Evolutionary conservation across 2,888 invertebrate genomes (phyloP).

Genomic region (Mythimna lalbum): DNA sequence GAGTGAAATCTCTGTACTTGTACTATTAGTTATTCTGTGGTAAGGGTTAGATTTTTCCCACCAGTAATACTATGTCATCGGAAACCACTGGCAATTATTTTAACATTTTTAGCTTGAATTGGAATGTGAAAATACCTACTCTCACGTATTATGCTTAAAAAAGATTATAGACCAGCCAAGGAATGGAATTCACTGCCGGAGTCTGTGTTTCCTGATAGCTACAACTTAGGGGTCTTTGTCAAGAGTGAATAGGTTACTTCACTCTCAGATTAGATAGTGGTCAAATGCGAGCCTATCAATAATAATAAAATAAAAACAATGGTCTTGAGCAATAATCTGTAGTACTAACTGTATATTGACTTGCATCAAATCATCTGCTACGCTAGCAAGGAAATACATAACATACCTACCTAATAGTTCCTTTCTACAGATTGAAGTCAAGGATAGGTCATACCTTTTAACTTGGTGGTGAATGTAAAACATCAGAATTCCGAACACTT

Average conservation of each 20-base stretch:
- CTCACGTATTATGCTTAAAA: not conserved
- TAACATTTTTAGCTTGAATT: not conserved
- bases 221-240: too few species aligned
- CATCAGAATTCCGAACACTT: slow-evolving; percentile 42
- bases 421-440: slow-evolving; percentile 61
- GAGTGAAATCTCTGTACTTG: too few species aligned
- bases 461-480: slow-evolving; percentile 62
- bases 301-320: too few species aligned
- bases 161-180: not conserved
- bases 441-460: slow-evolving; percentile 62
- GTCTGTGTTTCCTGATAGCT: too few species aligned
- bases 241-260: too few species aligned
- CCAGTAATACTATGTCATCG: too few species aligned
- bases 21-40: too few species aligned
- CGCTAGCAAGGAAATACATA: slow-evolving; percentile 47
- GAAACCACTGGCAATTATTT: not conserved
- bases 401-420: slow-evolving; percentile 28
- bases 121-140: not conserved
- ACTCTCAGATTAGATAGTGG: too few species aligned
- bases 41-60: too few species aligned
- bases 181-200: too few species aligned
- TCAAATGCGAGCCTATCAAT: too few species aligned
- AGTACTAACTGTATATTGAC: not conserved
- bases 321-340: too few species aligned
- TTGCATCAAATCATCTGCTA: slow-evolving; percentile 40